Percentiles rank a stretch among this genome's conserved stretches.
These are phyloP conservation scores for Antechinus stuartii DNA, from an alignment of 2,113 vertebrate genomes.

Conservation along the genomic window DNA sequence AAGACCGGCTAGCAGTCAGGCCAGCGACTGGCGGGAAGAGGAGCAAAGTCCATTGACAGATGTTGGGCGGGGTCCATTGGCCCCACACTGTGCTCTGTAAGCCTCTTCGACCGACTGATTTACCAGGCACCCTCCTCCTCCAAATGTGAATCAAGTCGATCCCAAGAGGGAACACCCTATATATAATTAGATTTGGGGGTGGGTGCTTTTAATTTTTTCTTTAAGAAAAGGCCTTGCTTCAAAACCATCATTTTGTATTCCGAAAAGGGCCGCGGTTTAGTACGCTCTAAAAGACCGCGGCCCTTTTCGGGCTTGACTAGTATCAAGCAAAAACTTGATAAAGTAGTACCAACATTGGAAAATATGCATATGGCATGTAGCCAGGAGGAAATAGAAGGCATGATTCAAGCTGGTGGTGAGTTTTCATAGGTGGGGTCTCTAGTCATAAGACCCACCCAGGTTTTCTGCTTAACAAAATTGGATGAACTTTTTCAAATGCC, in stretches of 20 bases:
- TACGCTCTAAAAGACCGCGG: no score
- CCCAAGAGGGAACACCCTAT: background rate
- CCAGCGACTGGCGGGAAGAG: conserved; percentile 33
- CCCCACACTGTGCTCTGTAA: no score
- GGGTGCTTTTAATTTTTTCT: background rate
- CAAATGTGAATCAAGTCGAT: background rate
- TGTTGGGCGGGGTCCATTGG: background rate
- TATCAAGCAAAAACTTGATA: background rate
- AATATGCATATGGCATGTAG: background rate
- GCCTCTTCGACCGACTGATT: background rate
- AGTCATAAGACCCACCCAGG: no score
- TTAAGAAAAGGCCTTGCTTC: background rate
- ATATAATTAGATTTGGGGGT: background rate
- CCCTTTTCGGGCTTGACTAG: no score
- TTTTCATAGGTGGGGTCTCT: background rate
- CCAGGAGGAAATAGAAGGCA: conserved; percentile 4
- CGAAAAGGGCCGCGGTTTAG: background rate
- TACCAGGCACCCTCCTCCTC: background rate
- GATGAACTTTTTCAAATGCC: background rate
- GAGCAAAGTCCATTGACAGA: rapidly evolving
- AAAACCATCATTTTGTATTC: background rate
- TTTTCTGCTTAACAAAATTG: background rate
- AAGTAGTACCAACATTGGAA: background rate
- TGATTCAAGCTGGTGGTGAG: background rate
- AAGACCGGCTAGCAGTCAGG: background rate